Percentiles rank a stretch among this genome's conserved stretches.
Conservation (phyloP, 2,113 vertebrate species). For the Australoheros scitulus region DNA sequence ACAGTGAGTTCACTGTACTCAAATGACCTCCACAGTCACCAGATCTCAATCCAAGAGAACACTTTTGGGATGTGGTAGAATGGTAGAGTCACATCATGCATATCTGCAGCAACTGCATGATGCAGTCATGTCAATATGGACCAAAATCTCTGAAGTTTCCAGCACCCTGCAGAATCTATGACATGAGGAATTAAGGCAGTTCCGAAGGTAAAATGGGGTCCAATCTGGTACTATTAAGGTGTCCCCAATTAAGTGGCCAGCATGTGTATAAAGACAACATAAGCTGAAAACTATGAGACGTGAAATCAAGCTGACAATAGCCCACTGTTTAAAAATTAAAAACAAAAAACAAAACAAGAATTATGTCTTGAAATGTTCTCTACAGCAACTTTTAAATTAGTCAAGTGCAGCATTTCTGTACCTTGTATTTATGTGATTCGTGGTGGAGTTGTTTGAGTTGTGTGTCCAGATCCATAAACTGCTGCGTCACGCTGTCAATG, state of each 20-base stretch:
- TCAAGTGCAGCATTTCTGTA: constrained; percentile 29
- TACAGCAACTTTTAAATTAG: no score
- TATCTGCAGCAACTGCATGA: no score
- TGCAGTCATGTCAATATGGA: no score
- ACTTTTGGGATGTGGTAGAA: no score
- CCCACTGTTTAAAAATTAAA: background rate
- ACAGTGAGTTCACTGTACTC: no score
- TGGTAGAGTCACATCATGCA: no score
- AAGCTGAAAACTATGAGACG: background rate
- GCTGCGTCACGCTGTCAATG: constrained; percentile 87
- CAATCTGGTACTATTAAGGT: background rate
- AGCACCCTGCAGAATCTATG: background rate
- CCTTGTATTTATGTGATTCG: constrained; percentile 89
- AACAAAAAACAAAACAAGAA: no score
- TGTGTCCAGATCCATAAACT: constrained; percentile 88
- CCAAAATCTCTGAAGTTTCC: no score
- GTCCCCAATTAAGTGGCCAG: background rate
- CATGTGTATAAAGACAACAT: background rate
- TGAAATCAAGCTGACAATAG: background rate
- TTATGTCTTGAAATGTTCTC: no score
- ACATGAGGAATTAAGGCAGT: background rate
- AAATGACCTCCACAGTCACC: no score
- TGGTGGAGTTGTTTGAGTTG: constrained; percentile 86
- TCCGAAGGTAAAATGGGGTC: background rate
- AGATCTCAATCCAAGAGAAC: no score